Percentiles rank a stretch among this genome's conserved stretches.
phyloP scores from a whole-genome alignment of 2,888 invertebrate species.

The Ferrisia virgata region DNA sequence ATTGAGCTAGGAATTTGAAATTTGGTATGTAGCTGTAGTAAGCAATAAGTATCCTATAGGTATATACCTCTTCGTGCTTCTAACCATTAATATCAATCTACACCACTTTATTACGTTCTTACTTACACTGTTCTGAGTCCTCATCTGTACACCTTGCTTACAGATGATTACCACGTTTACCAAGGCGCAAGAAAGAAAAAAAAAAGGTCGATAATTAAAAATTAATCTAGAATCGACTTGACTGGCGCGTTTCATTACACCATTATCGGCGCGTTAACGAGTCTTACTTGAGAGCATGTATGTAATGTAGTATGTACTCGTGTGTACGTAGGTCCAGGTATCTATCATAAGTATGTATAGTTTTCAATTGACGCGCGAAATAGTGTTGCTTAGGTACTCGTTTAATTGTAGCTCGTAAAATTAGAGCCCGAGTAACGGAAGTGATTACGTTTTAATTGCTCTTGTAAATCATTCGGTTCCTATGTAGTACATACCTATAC shows the following conservation, averaged over 20 bases:
- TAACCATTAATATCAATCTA: no score
- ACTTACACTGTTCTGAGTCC: no score
- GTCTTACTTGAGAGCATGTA: not conserved
- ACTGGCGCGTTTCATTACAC: not conserved
- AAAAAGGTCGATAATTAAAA: not conserved
- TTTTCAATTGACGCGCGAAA: slow-evolving; percentile 1
- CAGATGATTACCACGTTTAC: not conserved
- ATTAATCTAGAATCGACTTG: not conserved
- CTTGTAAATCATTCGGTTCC: slow-evolving; percentile 21
- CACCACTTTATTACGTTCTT: no score
- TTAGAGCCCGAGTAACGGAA: slow-evolving; percentile 4
- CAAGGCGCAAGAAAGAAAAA: not conserved
- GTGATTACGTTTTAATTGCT: slow-evolving; percentile 30
- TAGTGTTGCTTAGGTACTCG: not conserved
- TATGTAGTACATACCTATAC: no score
- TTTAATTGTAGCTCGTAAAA: slow-evolving; percentile 28
- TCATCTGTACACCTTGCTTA: no score
- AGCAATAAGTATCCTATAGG: no score
- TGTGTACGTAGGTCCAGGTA: no score
- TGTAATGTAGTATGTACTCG: no score
- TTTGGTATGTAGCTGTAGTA: no score
- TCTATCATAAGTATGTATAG: not conserved
- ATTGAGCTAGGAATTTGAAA: no score
- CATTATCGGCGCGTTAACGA: not conserved
- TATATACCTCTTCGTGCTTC: no score